Base-by-base conservation (phyloP, 2,888 invertebrate genomes). In the Leptopilina myrica region DNA sequence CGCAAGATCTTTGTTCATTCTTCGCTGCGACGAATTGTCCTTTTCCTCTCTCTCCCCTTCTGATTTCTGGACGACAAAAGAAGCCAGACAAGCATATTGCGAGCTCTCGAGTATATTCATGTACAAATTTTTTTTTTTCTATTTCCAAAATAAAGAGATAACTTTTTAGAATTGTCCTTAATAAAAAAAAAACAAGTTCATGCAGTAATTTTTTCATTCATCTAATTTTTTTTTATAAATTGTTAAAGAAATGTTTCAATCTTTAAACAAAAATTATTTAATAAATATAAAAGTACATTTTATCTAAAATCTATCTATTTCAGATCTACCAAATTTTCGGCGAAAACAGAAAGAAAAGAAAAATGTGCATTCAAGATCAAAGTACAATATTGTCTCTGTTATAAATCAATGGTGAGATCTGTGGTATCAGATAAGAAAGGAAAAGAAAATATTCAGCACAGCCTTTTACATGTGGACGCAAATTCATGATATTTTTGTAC, bases 21-120 rank as follows among this genome's bases (percentile, higher is more conserved):
- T 62, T 78, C 78, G 46, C 56, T 76, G 76, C 76, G 78, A 80
- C 80, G 78, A 80, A 67, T 76, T 66, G 76, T 78, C 76, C 73
- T 62, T 75, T 75, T 49, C 49, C 49, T 49, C 49, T 49, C 43
- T 76, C 76, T 69, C 77, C 77, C 77, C 64, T 76, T 53, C 64
- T 65, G n/a, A n/a, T 49, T 46, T 76, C 64, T 46, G 14, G 56
- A 76, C 53, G 43, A 65, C 65, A 76, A 76, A 65, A 65, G 76
- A 49, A n/a, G 46, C 62, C 62, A 26, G 33, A 76, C 76, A n/a
- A 43, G 64, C 56, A 73, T 56, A 53, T 56, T 73, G 73, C 53
- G 33, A 26, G n/a, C 33, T 26, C 5, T 73, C 56, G n/a, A 53
- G 53, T 20, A 15, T 73, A n/a, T 33, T 53, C 26, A 73, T 73